Evolutionary conservation across 2,888 invertebrate genomes (phyloP), one percentile per base, ranked within the genome.

Genomic region (Troides aeacus): DNA sequence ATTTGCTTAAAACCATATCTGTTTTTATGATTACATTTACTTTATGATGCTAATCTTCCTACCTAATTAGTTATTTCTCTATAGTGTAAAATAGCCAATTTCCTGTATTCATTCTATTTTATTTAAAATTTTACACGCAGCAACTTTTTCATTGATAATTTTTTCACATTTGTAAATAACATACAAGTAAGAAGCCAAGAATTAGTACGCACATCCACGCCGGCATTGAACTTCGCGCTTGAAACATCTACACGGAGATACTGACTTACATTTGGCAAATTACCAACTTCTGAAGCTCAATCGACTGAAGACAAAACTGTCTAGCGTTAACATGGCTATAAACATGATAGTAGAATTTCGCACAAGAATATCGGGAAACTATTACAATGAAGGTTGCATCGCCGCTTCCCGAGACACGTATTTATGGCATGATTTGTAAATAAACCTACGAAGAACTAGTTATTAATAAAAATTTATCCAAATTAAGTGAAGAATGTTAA

Each of bases 181-280:
- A 21, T 23, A 30, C n/a, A 50, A 73, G 65, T 74, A 75, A 70
- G 72, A 74, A 74, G 77, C 71, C 72, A 77, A 75, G 71, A 73
- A 75, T 74, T 71, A 66, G 74, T 74, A 70, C 74, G 72, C 74
- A 74, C 71, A 75, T 75, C 73, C 73, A 74, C 73, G 72, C 75
- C 81, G 87, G 85, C 89, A 88, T 88, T 89, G 89, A 89, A 89
- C 89, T 89, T 87, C 82, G 81, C 71, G 77, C 75, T 78, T 74
- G 68, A 70, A 63, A 62, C 70, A 67, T 67, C 66, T 57, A 68
- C 70, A 71, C 69, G 74, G 76, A 74, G 69, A 79, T 78, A 78
- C 79, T 76, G 78, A 82, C 80, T 82, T 83, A 83, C 85, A 84
- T 83, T 89, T 89, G 89, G 88, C 88, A 86, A 81, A 80, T 79